These are phyloP conservation scores for Agrochola lota DNA, from an alignment of 2,888 invertebrate species.

Conservation along the genomic window DNA sequence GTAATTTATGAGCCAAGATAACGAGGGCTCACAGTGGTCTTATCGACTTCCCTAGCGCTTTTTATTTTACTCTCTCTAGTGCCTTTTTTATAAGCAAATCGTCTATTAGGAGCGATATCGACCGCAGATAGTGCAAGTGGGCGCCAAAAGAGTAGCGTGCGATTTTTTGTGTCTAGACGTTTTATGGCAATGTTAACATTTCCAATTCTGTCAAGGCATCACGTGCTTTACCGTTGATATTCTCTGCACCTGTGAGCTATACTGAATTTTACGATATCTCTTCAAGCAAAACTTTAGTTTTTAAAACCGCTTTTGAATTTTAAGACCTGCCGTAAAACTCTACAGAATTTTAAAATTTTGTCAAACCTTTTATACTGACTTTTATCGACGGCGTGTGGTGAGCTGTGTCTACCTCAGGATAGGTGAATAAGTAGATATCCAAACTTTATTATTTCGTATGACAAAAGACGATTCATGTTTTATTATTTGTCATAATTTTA, in stretches of 20 bases:
- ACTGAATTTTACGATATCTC: conserved; percentile 47
- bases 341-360: conserved; percentile 19
- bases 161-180: conserved; percentile 76
- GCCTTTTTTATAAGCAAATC: conserved; percentile 86
- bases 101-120: conserved; percentile 85
- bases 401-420: conserved; percentile 1
- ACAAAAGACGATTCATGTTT: not conserved
- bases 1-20: conserved; percentile 90
- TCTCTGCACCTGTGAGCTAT: conserved; percentile 49
- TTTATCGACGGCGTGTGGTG: conserved; percentile 16
- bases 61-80: conserved; percentile 83
- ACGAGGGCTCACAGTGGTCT: conserved; percentile 89
- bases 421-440: not conserved
- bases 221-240: conserved; percentile 49
- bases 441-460: not conserved
- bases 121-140: conserved; percentile 76
- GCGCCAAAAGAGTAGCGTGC: conserved; percentile 68
- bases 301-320: conserved; percentile 50
- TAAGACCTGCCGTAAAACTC: conserved; percentile 39
- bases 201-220: conserved; percentile 63
- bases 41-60: conserved; percentile 87
- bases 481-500: not conserved
- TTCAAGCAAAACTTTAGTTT: conserved; percentile 43
- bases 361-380: conserved; percentile 17
- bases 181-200: conserved; percentile 68